Percentiles rank a stretch among this genome's conserved stretches.
These are phyloP conservation scores for Eupithecia inturbata DNA, from an alignment of 2,888 invertebrate species.

Conservation along the genomic window DNA sequence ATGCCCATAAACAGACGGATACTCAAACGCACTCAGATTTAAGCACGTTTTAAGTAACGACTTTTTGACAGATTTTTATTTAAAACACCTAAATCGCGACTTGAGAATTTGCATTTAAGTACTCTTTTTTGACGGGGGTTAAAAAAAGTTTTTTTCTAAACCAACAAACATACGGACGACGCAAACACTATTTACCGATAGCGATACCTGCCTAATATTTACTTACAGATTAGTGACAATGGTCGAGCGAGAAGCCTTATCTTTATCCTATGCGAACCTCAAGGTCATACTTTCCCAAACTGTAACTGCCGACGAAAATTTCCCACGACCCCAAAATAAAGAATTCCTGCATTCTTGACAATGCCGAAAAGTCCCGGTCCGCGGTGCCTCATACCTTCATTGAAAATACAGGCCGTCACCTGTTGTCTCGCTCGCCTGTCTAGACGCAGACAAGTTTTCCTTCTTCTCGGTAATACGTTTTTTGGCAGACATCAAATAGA, in stretches of 20 bases:
- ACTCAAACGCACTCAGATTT: too few species aligned
- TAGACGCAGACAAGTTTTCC: constrained; percentile 74
- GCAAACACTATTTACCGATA: neutral
- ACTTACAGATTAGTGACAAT: neutral
- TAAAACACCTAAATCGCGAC: too few species aligned
- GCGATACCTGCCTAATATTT: neutral
- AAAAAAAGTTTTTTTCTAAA: neutral
- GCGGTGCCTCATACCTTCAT: constrained; percentile 43
- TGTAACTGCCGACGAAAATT: constrained; percentile 12
- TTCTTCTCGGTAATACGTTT: constrained; percentile 78
- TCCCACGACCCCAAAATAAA: constrained; percentile 13
- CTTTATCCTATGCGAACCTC: neutral
- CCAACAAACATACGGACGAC: neutral
- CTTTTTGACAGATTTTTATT: too few species aligned
- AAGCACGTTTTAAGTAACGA: too few species aligned
- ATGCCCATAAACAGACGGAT: neutral
- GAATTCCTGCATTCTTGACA: constrained; percentile 21
- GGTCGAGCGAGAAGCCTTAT: neutral
- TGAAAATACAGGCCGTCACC: constrained; percentile 65
- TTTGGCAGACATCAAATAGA: constrained; percentile 77
- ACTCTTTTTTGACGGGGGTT: neutral
- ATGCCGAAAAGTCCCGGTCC: constrained; percentile 26
- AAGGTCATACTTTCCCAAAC: constrained; percentile 23
- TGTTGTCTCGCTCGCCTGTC: constrained; percentile 73
- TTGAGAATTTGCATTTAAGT: too few species aligned